These are phyloP conservation scores for Cyphomyrus plagiostoma DNA, from an alignment of 2,113 vertebrate species.

Conservation along the genomic window DNA sequence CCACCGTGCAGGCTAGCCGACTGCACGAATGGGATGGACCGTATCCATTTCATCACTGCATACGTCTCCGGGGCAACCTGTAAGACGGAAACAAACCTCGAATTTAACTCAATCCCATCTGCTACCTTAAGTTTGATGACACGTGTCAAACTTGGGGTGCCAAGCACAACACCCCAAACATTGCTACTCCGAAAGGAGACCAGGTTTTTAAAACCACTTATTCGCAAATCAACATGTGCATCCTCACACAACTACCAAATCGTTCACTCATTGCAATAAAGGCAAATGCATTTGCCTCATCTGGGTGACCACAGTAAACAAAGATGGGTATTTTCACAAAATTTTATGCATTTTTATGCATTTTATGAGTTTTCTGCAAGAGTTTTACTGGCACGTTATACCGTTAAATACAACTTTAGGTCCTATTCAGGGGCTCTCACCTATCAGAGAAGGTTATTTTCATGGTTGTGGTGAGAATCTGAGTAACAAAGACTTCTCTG, in stretches of 20 bases:
- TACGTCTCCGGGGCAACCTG: constrained; percentile 94
- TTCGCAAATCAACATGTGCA: neutral
- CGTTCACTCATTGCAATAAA: neutral
- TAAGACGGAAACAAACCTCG: neutral
- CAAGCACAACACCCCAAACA: neutral
- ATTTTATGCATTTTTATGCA: neutral
- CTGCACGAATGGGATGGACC: constrained; percentile 78
- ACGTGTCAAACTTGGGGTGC: neutral
- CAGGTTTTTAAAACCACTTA: neutral
- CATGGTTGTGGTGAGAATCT: neutral
- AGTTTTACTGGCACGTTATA: neutral
- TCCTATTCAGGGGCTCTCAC: neutral
- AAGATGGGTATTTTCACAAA: neutral
- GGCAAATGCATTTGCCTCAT: neutral
- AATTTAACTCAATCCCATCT: neutral
- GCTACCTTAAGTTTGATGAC: neutral
- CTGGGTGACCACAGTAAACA: neutral
- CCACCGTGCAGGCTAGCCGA: constrained; percentile 93
- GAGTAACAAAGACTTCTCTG: neutral
- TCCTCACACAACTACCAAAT: neutral
- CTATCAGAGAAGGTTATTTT: neutral
- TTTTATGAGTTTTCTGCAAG: neutral
- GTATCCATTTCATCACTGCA: constrained; percentile 91
- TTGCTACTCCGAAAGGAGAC: neutral
- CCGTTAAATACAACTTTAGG: neutral